Evolutionary conservation across 2,888 invertebrate species (phyloP).

Genomic region (Rhagonycha lutea): DNA sequence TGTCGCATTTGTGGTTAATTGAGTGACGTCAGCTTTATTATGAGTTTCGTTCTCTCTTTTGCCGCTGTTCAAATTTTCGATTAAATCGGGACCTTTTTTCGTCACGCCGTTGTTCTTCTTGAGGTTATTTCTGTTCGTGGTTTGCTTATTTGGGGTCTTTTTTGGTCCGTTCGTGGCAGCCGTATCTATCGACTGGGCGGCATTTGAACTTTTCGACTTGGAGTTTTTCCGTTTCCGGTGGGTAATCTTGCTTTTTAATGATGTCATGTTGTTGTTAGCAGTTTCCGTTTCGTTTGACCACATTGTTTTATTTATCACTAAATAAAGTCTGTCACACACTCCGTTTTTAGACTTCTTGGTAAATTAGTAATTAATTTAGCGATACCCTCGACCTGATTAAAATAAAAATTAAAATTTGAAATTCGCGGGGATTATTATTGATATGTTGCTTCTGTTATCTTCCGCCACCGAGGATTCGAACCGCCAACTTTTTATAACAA

Average conservation of each 20-base stretch:
- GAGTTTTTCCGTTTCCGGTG: slow-evolving; percentile 52
- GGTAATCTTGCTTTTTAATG: slow-evolving; percentile 53
- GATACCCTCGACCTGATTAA: neutral
- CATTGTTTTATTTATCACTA: slow-evolving; percentile 41
- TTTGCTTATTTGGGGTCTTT: slow-evolving; percentile 13
- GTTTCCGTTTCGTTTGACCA: slow-evolving; percentile 54
- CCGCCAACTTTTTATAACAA: too few species aligned
- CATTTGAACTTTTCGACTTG: slow-evolving; percentile 38
- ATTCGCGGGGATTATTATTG: neutral
- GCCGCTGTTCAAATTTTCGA: slow-evolving; percentile 22
- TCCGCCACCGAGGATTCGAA: neutral
- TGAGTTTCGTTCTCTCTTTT: slow-evolving; percentile 12
- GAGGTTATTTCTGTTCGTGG: slow-evolving; percentile 5
- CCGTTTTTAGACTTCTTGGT: slow-evolving; percentile 24
- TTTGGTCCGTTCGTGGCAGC: slow-evolving; percentile 8
- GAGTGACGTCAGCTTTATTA: slow-evolving; percentile 22
- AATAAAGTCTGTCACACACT: slow-evolving; percentile 17
- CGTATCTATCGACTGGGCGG: slow-evolving; percentile 26
- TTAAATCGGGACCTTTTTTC: slow-evolving; percentile 23
- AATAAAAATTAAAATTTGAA: neutral
- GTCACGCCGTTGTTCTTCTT: slow-evolving; percentile 6
- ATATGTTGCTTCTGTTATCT: neutral
- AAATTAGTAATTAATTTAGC: slow-evolving; percentile 2
- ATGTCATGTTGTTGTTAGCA: slow-evolving; percentile 49
- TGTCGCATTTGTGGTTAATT: slow-evolving; percentile 15